Base-by-base conservation (phyloP, 1,140 invertebrate species). In the Condylostylus longicornis region DNA sequence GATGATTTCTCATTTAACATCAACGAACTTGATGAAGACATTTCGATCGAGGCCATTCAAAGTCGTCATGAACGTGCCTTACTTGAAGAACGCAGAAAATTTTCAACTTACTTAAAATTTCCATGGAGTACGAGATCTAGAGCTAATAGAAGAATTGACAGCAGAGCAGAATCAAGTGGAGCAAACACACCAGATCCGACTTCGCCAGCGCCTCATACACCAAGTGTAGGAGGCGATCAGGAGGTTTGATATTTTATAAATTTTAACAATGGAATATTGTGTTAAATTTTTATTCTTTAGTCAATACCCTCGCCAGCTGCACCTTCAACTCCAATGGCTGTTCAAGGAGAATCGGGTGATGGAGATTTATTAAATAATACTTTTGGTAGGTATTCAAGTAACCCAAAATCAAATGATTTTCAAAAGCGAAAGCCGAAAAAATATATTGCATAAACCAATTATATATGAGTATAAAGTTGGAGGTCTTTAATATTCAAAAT, bases 61-160 rank as follows among this genome's bases (percentile, higher is more conserved):
- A 47, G 58, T 10, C 67, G 82, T 15, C 85, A 89, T 54, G 73
- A 79, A 27, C 68, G 68, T 30, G 78, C 75, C 48, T 77, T 87
- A 61, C 58, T 71, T n/a, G 75, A 82, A 40, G 85, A 89, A 54
- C 73, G 74, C 35, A 82, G 78, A 49, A 76, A 79, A 34, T 86
- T 85, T 51, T 70, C 77, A 45, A 75, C 69, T 39, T 80, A 74
- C 45, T 58, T 80, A 4, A 77, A 79, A 51, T 63, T 75, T 47
- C 69, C 71, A n/a, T 57, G 67, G 45, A 68, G 67, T 36, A 67
- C 65, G 22, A 64, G 70, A 42, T 66, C 70, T 22, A 62, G 74
- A 7, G 65, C 70, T 0, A 72, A 67, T 54, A 67, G 74, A 46
- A 65, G 75, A 22, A 68, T 67, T 12, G 76, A 81, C 45, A 77